phyloP scores from a whole-genome alignment of 2,888 invertebrate genomes.

The Tridacna gigas region DNA sequence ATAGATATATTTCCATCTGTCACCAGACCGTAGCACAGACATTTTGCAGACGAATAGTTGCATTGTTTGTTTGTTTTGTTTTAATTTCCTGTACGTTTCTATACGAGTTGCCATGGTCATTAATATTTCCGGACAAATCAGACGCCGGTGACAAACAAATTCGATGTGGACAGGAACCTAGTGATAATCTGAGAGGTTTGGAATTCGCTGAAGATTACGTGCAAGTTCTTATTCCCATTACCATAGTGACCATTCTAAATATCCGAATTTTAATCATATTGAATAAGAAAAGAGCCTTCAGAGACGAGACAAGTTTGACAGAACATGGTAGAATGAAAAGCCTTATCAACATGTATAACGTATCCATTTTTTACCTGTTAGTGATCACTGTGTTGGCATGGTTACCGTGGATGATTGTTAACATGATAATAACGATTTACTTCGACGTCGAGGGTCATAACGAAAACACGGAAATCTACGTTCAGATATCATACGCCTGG shows the following conservation, averaged over 20 bases:
- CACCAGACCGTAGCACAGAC: background rate
- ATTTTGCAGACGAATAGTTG: constrained; percentile 19
- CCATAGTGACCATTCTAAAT: background rate
- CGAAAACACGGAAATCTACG: background rate
- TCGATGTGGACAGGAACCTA: constrained; percentile 16
- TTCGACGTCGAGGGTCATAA: constrained; percentile 5
- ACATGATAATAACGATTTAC: background rate
- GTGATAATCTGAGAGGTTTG: background rate
- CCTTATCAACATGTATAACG: constrained; percentile 2
- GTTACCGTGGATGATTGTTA: constrained; percentile 14
- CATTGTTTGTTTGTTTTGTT: background rate
- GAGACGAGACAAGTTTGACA: constrained; percentile 12
- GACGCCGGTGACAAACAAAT: background rate
- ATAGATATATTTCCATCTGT: constrained; percentile 21
- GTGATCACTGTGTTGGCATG: constrained; percentile 21
- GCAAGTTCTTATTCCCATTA: constrained; percentile 9
- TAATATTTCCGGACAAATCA: background rate
- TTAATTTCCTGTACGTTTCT: background rate
- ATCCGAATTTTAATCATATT: constrained; percentile 2
- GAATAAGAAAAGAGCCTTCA: constrained; percentile 3
- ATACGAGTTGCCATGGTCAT: constrained; percentile 9
- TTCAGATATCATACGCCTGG: constrained; percentile 12
- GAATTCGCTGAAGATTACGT: constrained; percentile 9
- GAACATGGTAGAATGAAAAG: constrained; percentile 6
- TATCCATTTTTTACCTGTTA: constrained; percentile 23